Evolutionary conservation across 2,113 vertebrate species (phyloP).

Genomic region (cattle (Bos taurus)): DNA sequence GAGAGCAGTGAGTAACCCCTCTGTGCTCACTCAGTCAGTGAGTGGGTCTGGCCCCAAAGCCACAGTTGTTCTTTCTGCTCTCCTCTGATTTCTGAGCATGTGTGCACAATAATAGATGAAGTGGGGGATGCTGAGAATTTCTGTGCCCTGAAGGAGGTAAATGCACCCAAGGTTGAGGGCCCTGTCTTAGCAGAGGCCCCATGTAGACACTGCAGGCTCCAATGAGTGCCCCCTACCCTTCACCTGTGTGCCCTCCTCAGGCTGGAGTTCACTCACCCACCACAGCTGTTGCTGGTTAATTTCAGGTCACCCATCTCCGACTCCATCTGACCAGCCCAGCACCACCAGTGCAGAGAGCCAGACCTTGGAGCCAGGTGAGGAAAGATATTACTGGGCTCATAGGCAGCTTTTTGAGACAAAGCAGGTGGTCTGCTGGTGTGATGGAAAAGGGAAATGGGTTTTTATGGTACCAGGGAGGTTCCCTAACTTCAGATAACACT

Average conservation of each 20-base stretch:
- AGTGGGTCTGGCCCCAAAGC: background rate
- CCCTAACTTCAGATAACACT: background rate
- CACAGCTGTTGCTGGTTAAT: background rate
- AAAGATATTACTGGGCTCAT: background rate
- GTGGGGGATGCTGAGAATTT: background rate
- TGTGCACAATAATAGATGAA: background rate
- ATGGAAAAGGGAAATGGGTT: background rate
- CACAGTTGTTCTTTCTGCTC: background rate
- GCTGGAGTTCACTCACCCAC: background rate
- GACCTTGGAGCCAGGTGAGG: slow-evolving; percentile 44
- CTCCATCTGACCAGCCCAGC: rapidly evolving
- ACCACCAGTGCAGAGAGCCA: rapidly evolving
- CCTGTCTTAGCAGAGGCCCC: background rate
- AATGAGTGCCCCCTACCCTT: too few relatives aligned
- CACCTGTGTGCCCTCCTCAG: background rate
- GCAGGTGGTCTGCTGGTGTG: too few relatives aligned
- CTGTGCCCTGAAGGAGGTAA: background rate
- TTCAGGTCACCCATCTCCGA: background rate
- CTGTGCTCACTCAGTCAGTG: background rate
- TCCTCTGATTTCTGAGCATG: background rate
- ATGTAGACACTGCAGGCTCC: rapidly evolving
- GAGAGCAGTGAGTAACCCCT: background rate
- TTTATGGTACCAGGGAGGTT: background rate
- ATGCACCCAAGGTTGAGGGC: background rate
- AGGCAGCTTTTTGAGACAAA: background rate